phyloP scores from a whole-genome alignment of 2,888 invertebrate genomes.

The Polydrusus cervinus region DNA sequence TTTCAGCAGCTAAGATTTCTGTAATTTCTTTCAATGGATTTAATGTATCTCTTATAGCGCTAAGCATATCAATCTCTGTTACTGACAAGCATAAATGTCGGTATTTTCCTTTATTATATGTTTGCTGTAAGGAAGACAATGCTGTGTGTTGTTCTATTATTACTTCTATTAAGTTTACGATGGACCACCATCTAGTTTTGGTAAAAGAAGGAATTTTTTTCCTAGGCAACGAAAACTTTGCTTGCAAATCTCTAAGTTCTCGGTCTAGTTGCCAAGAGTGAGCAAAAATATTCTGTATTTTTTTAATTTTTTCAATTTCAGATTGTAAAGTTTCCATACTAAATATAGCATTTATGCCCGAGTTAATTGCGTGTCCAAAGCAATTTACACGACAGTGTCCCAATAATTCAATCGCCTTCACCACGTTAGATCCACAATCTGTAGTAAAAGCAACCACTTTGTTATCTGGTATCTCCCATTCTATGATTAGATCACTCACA shows the following conservation, averaged over 20 bases:
- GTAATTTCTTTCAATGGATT: neutral
- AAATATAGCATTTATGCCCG: neutral
- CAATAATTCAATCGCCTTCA: neutral
- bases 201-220: constrained; percentile 11
- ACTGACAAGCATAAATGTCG: neutral
- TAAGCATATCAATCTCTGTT: neutral
- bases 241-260: neutral
- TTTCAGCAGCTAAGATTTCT: constrained; percentile 4
- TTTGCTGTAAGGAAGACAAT: neutral
- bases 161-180: constrained; percentile 4
- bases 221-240: neutral
- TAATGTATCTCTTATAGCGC: neutral
- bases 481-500: neutral
- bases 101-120: constrained; percentile 5
- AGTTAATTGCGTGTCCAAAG: neutral
- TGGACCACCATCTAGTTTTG: constrained; percentile 9
- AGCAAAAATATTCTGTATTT: constrained; percentile 16
- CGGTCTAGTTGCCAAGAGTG: constrained; percentile 6
- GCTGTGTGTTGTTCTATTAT: neutral
- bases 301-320: neutral
- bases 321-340: neutral
- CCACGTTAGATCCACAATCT: neutral
- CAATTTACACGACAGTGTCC: neutral
- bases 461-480: neutral
- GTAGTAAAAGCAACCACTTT: neutral